These are phyloP conservation scores for Phylloscopus whistleri DNA, from an alignment of 2,113 vertebrate species.

Conservation along the genomic window DNA sequence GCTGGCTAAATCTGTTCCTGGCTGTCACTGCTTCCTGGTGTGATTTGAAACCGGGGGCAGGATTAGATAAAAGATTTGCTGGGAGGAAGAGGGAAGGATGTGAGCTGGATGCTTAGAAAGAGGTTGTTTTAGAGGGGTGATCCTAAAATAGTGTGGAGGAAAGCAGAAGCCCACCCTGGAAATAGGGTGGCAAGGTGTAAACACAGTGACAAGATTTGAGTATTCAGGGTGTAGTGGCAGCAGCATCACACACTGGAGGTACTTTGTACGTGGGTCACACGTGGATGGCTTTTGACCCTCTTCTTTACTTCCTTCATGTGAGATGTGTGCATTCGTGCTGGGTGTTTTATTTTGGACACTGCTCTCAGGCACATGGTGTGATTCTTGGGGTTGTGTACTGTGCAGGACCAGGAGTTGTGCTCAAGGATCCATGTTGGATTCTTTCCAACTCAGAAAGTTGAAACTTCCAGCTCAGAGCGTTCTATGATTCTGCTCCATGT, in stretches of 20 bases:
- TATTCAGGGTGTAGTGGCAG: background rate
- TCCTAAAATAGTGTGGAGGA: background rate
- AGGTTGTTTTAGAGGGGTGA: background rate
- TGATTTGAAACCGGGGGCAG: background rate
- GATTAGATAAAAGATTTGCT: background rate
- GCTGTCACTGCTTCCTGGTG: background rate
- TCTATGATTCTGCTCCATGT: background rate
- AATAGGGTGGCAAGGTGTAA: background rate
- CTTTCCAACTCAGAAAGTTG: background rate
- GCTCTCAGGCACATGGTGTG: background rate
- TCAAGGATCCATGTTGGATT: fast-evolving
- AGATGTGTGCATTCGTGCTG: background rate
- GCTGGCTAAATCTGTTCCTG: background rate
- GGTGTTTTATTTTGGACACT: background rate
- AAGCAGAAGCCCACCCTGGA: background rate
- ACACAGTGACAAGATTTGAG: background rate
- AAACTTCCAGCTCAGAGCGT: background rate
- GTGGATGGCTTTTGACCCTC: background rate
- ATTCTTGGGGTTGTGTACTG: background rate
- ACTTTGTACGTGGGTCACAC: background rate
- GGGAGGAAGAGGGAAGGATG: background rate
- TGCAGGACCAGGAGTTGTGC: background rate
- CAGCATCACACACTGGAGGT: background rate
- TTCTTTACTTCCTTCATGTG: background rate
- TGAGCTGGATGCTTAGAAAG: background rate